Base-by-base conservation (phyloP, 2,113 vertebrate genomes). In the Oryzias javanicus region DNA sequence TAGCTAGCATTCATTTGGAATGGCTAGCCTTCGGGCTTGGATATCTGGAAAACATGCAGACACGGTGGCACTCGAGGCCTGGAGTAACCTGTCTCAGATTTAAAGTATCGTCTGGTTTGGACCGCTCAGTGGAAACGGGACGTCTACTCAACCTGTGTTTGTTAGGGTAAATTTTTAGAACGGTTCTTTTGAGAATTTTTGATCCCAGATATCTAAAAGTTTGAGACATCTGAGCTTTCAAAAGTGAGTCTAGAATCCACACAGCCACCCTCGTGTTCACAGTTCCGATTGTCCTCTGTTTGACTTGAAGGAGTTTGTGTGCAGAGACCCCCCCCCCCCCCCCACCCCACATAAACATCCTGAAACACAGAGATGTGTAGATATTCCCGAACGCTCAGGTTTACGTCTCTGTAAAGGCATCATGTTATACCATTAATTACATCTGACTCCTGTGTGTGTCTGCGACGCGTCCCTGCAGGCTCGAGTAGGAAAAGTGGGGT, bases 361-460 rank as follows among this genome's bases (percentile, higher is more conserved):
- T 64, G 41, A 67, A 64, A 76, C 69, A 66, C 64, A 62, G 51
- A 58, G 51, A 58, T 5, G 50, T 29, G 58, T 65, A 56, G 60
- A 29, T 52, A 64, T 61, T 48, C 64, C 55, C 60, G 55, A 45
- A 55, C 55, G 4, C 70, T 53, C 57, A 29, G 45, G 50, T 46
- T 55, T 49, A 18, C 59, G 73, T 64, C 61, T 80, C 69, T 55
- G 77, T 81, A 75, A 66, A 62, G 64, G 61, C 71, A 73, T 62
- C 59, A 70, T 67, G 70, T 83, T 83, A 63, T 77, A 69, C 73
- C 78, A 67, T 82, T 89, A 87, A 89, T 86, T 86, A 83, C 74
- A 83, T 80, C 49, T 82, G 85, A 86, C 76, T 60, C 58, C 6
- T 44, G 71, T 64, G 81, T 47, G 66, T 64, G 51, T 67, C 47